Evolutionary conservation across 1,140 invertebrate genomes (phyloP).

Genomic region (Gonatopus flavifemur): DNA sequence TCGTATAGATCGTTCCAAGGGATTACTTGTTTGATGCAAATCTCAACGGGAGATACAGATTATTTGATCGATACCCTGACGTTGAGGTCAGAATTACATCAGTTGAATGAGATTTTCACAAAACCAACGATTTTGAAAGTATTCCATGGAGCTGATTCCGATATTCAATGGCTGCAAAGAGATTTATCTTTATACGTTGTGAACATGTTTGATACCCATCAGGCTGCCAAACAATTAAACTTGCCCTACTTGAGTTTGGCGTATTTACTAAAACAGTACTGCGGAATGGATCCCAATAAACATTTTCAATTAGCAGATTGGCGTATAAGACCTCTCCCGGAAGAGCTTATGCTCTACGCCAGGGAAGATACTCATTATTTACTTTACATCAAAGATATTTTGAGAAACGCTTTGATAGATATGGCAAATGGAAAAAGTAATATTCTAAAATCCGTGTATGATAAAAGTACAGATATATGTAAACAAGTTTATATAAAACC

Average conservation of each 20-base stretch:
- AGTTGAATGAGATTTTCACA: constrained; percentile 91
- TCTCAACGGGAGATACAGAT: constrained; percentile 84
- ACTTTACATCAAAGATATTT: constrained; percentile 85
- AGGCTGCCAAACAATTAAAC: constrained; percentile 79
- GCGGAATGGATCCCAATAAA: constrained; percentile 81
- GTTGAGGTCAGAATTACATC: constrained; percentile 78
- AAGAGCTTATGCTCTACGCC: constrained; percentile 85
- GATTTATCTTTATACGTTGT: constrained; percentile 95
- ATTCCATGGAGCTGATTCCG: constrained; percentile 89
- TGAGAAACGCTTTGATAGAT: constrained; percentile 79
- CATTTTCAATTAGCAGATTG: constrained; percentile 94
- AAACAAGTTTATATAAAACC: constrained; percentile 82
- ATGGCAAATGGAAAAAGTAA: constrained; percentile 70
- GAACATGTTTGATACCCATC: constrained; percentile 96
- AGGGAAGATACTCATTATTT: constrained; percentile 95
- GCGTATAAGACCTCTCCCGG: constrained; percentile 89
- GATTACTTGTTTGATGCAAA: constrained; percentile 92
- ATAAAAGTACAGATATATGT: constrained; percentile 74
- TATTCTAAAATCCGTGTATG: constrained; percentile 70
- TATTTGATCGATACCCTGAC: constrained; percentile 89
- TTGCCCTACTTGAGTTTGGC: constrained; percentile 75
- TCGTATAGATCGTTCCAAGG: constrained; percentile 81
- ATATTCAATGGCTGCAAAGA: constrained; percentile 93
- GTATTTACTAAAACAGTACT: constrained; percentile 79
- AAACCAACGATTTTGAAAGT: constrained; percentile 91